phyloP scores from a whole-genome alignment of 2,113 vertebrate species.

The Aegithalos caudatus region DNA sequence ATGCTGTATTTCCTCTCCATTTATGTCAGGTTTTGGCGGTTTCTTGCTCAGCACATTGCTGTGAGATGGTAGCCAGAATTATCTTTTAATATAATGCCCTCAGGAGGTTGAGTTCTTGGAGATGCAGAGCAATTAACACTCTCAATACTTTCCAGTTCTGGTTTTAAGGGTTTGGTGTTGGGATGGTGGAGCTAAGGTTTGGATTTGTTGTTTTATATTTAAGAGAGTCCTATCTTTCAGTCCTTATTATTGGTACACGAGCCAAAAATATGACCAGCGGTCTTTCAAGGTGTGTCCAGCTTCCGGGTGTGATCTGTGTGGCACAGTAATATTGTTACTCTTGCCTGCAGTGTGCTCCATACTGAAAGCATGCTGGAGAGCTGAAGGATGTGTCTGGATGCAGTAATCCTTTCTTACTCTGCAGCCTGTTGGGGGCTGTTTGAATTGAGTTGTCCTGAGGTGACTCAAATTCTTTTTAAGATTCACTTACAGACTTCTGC shows the following conservation, averaged over 20 bases:
- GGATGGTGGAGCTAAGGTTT: background rate
- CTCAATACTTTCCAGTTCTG: background rate
- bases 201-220: background rate
- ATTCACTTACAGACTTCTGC: background rate
- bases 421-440: background rate
- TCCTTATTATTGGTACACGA: background rate
- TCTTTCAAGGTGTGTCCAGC: background rate
- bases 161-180: background rate
- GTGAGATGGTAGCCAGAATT: slow-evolving; percentile 16
- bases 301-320: background rate
- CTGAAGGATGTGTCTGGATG: background rate
- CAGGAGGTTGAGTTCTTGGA: background rate
- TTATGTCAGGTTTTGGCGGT: slow-evolving; percentile 13
- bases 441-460: background rate
- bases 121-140: background rate
- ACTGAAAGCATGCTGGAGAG: background rate
- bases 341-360: background rate
- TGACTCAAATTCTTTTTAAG: background rate
- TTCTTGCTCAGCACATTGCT: background rate
- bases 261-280: background rate
- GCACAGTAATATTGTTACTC: background rate
- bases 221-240: background rate
- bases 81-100: background rate
- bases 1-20: background rate
- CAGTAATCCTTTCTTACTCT: background rate